Evolutionary conservation across 2,113 vertebrate species (phyloP).

Genomic region (Otocyon megalotis): DNA sequence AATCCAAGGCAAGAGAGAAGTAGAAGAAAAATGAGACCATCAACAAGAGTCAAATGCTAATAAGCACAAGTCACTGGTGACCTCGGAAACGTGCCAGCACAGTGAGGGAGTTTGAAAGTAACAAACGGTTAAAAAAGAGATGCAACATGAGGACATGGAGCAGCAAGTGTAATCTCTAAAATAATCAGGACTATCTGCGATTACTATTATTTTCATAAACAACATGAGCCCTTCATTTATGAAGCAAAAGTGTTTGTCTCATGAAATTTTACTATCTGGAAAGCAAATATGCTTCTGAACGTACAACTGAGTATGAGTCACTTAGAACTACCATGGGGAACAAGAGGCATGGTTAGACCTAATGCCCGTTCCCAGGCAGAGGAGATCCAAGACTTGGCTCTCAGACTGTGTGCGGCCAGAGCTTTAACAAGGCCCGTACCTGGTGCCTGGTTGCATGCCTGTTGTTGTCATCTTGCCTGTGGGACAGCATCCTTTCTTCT

Average conservation of each 20-base stretch:
- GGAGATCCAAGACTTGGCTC: slow-evolving; percentile 37
- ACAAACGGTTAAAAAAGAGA: neutral
- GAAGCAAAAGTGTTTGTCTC: neutral
- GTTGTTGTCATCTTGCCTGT: slow-evolving; percentile 96
- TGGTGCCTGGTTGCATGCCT: slow-evolving; percentile 98
- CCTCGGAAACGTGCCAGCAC: neutral
- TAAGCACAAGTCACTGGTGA: neutral
- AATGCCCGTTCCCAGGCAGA: neutral
- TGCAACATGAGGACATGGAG: neutral
- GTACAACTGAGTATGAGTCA: neutral
- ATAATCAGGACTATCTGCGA: neutral
- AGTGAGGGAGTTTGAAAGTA: neutral
- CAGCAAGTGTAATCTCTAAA: neutral
- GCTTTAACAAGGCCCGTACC: slow-evolving; percentile 86
- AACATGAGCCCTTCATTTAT: slow-evolving; percentile 12
- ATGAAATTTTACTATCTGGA: slow-evolving; percentile 43
- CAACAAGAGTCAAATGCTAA: neutral
- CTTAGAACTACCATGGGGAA: neutral
- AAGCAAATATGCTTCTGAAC: slow-evolving; percentile 47
- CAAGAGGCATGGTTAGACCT: slow-evolving; percentile 22
- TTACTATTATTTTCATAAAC: neutral
- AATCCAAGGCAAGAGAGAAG: slow-evolving; percentile 14
- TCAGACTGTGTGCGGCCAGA: slow-evolving; percentile 62
- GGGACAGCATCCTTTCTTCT: slow-evolving; percentile 94
- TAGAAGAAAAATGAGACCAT: neutral